phyloP scores from a whole-genome alignment of 2,797 vertebrate genomes.

The Poecilia wingei region DNA sequence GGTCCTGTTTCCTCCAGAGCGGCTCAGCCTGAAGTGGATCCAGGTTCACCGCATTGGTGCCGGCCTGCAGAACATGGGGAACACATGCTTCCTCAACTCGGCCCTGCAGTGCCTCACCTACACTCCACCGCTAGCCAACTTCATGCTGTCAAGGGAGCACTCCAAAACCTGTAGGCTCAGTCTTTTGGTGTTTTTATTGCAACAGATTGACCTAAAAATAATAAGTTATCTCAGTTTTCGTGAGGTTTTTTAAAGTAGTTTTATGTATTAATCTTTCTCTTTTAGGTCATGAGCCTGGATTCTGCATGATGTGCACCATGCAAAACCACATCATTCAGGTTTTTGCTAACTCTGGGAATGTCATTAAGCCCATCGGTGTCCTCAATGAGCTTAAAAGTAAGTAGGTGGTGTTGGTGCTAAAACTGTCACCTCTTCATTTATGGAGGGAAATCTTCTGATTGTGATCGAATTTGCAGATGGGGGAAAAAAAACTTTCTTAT shows the following conservation, averaged over 20 bases:
- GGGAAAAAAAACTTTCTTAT: neutral
- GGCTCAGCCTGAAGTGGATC: slow-evolving; percentile 92
- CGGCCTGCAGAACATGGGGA: slow-evolving; percentile 96
- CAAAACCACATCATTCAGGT: slow-evolving; percentile 94
- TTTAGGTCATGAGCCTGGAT: slow-evolving; percentile 90
- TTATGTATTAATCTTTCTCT: slow-evolving; percentile 5
- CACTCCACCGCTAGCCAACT: slow-evolving; percentile 93
- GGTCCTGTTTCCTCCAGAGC: slow-evolving; percentile 92
- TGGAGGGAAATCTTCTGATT: slow-evolving; percentile 48
- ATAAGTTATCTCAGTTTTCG: neutral
- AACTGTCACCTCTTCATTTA: slow-evolving; percentile 36
- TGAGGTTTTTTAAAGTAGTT: neutral
- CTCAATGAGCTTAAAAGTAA: slow-evolving; percentile 96
- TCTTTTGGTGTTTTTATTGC: neutral
- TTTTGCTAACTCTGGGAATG: slow-evolving; percentile 91
- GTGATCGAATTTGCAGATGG: too few relatives aligned
- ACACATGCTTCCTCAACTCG: slow-evolving; percentile 97
- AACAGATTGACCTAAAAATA: neutral
- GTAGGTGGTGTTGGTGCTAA: slow-evolving; percentile 47
- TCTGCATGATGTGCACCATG: slow-evolving; percentile 99
- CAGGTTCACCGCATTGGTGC: slow-evolving; percentile 91
- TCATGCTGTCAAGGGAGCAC: slow-evolving; percentile 95
- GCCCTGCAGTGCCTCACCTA: slow-evolving; percentile 96
- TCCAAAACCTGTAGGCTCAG: slow-evolving; percentile 89
- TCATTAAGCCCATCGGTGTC: slow-evolving; percentile 93